Conservation (phyloP, 2,888 invertebrate genomes). For the Chymomyza fuscimana region DNA sequence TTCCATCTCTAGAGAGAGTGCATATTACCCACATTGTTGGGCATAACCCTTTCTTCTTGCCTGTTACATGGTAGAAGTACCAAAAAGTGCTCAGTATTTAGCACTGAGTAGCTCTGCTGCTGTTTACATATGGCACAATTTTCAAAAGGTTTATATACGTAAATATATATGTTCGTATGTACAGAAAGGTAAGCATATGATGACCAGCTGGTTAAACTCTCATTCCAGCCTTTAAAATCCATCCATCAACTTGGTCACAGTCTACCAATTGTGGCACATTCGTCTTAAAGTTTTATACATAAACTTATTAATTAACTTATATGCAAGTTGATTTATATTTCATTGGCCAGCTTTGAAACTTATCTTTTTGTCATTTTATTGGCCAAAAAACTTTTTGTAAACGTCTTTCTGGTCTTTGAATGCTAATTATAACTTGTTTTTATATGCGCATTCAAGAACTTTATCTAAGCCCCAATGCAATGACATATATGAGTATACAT, state of each 20-base stretch:
- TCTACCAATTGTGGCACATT: neutral
- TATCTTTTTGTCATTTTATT: neutral
- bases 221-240: neutral
- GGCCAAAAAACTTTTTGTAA: neutral
- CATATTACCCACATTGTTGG: too few species aligned
- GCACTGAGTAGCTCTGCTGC: neutral
- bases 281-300: neutral
- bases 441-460: constrained; percentile 42
- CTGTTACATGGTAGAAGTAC: too few species aligned
- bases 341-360: neutral
- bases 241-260: neutral
- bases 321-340: neutral
- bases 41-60: too few species aligned
- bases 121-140: neutral
- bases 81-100: neutral
- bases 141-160: neutral
- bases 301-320: neutral
- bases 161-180: neutral
- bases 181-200: neutral
- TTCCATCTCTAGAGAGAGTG: too few species aligned
- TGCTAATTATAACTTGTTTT: constrained; percentile 69
- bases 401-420: constrained; percentile 47
- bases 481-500: neutral
- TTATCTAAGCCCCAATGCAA: constrained; percentile 30
- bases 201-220: neutral